Conservation (phyloP, 2,888 invertebrate species). For the Hoplodrina ambigua region DNA sequence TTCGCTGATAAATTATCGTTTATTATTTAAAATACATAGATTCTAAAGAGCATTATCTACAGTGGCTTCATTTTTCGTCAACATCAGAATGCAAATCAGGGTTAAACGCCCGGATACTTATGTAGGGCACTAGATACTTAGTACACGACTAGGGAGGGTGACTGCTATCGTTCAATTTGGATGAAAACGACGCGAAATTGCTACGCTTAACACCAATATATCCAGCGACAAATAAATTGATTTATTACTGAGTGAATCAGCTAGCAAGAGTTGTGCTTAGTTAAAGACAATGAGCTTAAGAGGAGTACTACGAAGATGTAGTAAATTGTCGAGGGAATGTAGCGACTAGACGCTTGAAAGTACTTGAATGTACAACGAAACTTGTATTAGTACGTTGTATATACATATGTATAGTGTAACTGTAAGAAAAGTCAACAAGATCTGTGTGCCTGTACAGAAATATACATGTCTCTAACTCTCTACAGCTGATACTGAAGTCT, state of each 20-base stretch:
- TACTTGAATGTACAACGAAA: slow-evolving; percentile 6
- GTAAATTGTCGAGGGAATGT: slow-evolving; percentile 21
- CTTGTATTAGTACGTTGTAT: too few species aligned
- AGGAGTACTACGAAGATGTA: slow-evolving; percentile 11
- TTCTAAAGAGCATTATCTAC: neutral
- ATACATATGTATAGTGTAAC: too few species aligned
- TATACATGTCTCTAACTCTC: too few species aligned
- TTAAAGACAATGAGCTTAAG: slow-evolving; percentile 43
- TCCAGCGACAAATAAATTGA: slow-evolving; percentile 55
- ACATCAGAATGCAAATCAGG: slow-evolving; percentile 32
- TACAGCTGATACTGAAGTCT: too few species aligned
- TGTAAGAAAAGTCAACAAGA: too few species aligned
- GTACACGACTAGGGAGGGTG: slow-evolving; percentile 40
- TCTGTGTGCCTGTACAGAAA: too few species aligned
- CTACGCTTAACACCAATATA: slow-evolving; percentile 52
- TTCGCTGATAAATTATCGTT: neutral
- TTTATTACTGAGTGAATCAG: slow-evolving; percentile 59
- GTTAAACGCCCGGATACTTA: slow-evolving; percentile 45
- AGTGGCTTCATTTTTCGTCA: slow-evolving; percentile 5
- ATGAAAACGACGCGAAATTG: slow-evolving; percentile 53
- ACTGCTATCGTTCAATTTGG: slow-evolving; percentile 49
- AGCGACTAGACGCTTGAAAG: slow-evolving; percentile 16
- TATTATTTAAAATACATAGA: neutral
- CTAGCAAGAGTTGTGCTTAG: slow-evolving; percentile 32
- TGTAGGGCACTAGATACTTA: slow-evolving; percentile 54